phyloP scores from a whole-genome alignment of 2,797 vertebrate species.

The Xenops minutus region DNA sequence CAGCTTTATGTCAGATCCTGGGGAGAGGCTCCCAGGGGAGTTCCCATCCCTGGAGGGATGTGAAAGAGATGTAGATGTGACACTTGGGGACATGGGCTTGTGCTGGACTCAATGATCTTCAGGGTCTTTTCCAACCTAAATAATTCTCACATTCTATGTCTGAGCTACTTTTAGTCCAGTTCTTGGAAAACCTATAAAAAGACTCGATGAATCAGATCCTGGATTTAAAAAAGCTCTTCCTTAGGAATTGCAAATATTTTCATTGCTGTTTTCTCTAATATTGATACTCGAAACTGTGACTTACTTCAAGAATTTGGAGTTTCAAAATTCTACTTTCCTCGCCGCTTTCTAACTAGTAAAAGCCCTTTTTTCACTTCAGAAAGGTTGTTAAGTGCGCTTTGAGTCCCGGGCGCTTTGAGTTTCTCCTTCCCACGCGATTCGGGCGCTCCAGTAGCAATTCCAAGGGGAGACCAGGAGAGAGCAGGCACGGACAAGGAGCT shows the following conservation, averaged over 20 bases:
- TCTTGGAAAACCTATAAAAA: background rate
- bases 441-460: background rate
- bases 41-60: background rate
- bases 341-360: background rate
- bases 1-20: background rate
- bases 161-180: background rate
- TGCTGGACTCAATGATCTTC: rapidly evolving
- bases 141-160: background rate
- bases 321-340: background rate
- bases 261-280: background rate
- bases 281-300: background rate
- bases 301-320: background rate
- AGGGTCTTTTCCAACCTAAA: background rate
- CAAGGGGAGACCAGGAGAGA: background rate
- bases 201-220: background rate
- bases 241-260: background rate
- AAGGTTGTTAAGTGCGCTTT: no score
- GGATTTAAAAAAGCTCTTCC: background rate
- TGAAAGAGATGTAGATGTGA: background rate
- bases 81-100: background rate
- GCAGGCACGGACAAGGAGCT: background rate
- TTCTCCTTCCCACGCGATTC: background rate
- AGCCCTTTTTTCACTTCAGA: rapidly evolving
- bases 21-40: background rate
- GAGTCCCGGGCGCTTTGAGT: background rate